Evolutionary conservation across 2,797 vertebrate species (phyloP).

Genomic region (Sternarchorhynchus goeldii): DNA sequence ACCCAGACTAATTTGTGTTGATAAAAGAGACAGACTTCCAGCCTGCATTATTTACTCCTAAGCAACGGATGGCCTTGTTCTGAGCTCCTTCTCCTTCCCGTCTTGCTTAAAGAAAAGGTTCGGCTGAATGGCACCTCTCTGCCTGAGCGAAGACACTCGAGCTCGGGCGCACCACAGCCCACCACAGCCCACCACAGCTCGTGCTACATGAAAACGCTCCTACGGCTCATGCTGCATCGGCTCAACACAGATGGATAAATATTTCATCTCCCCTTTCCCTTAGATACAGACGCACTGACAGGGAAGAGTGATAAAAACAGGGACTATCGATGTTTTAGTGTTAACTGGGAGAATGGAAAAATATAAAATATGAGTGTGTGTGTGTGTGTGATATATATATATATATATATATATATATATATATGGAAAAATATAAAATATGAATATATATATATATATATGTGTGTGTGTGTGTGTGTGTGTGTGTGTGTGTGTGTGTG

Average conservation of each 20-base stretch:
- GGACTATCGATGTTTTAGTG: too few species aligned
- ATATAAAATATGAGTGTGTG: too few species aligned
- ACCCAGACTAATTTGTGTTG: conserved; percentile 58
- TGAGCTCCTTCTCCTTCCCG: conserved; percentile 27
- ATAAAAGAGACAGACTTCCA: conserved; percentile 55
- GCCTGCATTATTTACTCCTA: conserved; percentile 56
- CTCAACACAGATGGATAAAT: conserved; percentile 16
- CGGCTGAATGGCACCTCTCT: conserved; percentile 30
- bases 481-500: too few species aligned
- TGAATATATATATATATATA: neutral
- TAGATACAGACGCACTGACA: neutral
- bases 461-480: too few species aligned
- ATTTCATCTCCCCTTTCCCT: conserved; percentile 5
- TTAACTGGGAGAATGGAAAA: too few species aligned
- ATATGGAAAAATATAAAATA: neutral
- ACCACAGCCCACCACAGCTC: too few species aligned
- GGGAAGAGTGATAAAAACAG: neutral
- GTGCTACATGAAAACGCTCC: conserved; percentile 23
- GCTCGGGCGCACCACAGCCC: conserved; percentile 5
- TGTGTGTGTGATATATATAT: too few species aligned
- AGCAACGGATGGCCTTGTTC: conserved; percentile 46
- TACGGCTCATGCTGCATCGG: conserved; percentile 2
- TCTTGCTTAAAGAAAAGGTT: conserved; percentile 30
- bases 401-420: too few species aligned
- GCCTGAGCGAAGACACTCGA: conserved; percentile 1